A percentile compares a stretch with the other conserved stretches of the same genome.
Conservation (phyloP, 2,797 vertebrate genomes). For the Jordanella pulchra region DNA sequence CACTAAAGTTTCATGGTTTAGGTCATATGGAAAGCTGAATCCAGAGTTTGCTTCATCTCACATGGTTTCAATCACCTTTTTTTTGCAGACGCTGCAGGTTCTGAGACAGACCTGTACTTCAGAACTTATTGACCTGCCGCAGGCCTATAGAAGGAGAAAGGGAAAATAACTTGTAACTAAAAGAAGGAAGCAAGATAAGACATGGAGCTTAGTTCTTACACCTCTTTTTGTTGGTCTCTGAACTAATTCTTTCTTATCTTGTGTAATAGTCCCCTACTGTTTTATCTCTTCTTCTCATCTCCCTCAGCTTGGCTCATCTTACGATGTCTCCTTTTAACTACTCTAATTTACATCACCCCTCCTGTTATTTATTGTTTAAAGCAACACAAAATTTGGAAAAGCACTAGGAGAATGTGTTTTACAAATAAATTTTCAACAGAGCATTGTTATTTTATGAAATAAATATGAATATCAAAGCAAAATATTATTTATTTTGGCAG, state of each 20-base stretch:
- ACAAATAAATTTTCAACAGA: neutral
- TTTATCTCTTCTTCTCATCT: neutral
- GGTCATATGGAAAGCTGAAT: conserved; percentile 75
- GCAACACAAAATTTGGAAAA: neutral
- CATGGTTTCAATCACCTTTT: conserved; percentile 81
- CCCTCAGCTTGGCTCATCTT: neutral
- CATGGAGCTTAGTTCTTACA: conserved; percentile 42
- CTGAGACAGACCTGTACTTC: conserved; percentile 44
- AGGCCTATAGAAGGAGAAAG: conserved; percentile 43
- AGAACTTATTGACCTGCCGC: conserved; percentile 43
- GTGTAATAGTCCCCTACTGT: neutral
- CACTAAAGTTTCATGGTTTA: conserved; percentile 71
- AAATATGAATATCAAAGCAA: neutral
- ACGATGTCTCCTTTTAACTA: neutral
- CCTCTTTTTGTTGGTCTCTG: conserved; percentile 12
- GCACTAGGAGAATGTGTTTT: neutral
- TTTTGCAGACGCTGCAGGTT: conserved; percentile 67
- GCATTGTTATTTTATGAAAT: neutral
- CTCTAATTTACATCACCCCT: conserved; percentile 1
- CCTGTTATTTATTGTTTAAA: neutral
- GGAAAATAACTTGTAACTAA: conserved; percentile 28
- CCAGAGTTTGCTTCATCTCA: conserved; percentile 81
- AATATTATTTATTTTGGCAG: neutral
- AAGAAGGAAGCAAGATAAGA: conserved; percentile 7
- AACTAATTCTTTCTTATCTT: neutral